Percentiles rank a stretch among this genome's conserved stretches.
Conservation (phyloP, 2,797 vertebrate species). For the Miichthys miiuy region DNA sequence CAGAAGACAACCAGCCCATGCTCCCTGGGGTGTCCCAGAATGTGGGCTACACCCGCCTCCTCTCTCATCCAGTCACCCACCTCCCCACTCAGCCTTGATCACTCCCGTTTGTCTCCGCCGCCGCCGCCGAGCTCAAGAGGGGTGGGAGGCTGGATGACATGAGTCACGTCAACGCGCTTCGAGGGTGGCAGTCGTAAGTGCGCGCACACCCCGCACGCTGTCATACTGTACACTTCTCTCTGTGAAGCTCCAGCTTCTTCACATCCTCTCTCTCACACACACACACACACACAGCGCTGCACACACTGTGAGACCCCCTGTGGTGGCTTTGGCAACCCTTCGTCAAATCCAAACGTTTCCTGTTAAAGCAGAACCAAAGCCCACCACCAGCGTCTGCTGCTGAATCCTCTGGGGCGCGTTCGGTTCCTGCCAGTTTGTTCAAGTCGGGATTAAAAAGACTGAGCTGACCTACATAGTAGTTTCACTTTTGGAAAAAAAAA, state of each 20-base stretch:
- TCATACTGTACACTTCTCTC: conserved; percentile 62
- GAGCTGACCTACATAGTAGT: conserved; percentile 84
- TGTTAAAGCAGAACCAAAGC: conserved; percentile 82
- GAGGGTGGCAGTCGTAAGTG: conserved; percentile 47
- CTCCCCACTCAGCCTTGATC: conserved; percentile 74
- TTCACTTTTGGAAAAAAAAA: conserved; percentile 56
- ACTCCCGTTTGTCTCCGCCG: conserved; percentile 68
- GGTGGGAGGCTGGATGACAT: conserved; percentile 73
- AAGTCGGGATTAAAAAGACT: conserved; percentile 78
- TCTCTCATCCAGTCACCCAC: conserved; percentile 55
- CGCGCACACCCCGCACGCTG: conserved; percentile 43
- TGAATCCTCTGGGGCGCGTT: conserved; percentile 75
- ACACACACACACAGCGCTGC: conserved; percentile 26
- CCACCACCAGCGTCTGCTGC: conserved; percentile 74
- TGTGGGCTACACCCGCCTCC: conserved; percentile 59
- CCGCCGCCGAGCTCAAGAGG: conserved; percentile 44
- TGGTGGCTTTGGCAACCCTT: conserved; percentile 79
- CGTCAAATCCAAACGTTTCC: conserved; percentile 81
- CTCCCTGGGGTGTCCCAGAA: conserved; percentile 64
- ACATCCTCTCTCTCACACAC: conserved; percentile 29
- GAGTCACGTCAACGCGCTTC: conserved; percentile 74
- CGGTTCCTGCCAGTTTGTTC: conserved; percentile 82
- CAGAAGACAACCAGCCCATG: conserved; percentile 61
- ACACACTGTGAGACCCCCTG: conserved; percentile 71
- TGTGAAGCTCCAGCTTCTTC: conserved; percentile 55